phyloP scores from a whole-genome alignment of 2,113 vertebrate species.

The Eolophus roseicapilla region DNA sequence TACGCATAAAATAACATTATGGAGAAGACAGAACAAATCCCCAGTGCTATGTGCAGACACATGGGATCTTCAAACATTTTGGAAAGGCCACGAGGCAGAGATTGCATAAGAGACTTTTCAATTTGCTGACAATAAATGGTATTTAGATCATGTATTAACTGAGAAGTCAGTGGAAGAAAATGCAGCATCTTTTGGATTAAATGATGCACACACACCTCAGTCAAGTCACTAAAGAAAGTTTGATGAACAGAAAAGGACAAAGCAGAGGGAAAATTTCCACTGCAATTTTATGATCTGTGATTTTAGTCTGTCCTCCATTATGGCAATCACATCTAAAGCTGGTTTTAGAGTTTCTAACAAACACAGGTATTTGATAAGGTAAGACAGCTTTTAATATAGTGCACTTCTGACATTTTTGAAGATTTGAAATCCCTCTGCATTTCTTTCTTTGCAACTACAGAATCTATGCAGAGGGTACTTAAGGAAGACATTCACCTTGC shows the following conservation, averaged over 20 bases:
- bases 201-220: not conserved
- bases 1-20: not conserved
- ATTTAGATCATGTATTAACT: not conserved
- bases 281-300: not conserved
- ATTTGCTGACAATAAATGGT: not conserved
- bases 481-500: not conserved
- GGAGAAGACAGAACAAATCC: not conserved
- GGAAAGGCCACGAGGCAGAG: not conserved
- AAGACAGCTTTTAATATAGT: not conserved
- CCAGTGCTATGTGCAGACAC: not conserved
- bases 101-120: not conserved
- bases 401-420: not conserved
- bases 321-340: not conserved
- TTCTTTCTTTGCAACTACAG: not conserved
- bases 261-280: not conserved
- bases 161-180: not conserved
- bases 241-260: not conserved
- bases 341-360: not conserved
- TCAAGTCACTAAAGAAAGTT: not conserved
- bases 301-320: not conserved
- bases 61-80: not conserved
- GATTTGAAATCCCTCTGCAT: not conserved
- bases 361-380: not conserved
- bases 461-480: not conserved
- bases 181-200: not conserved